Percentiles rank a stretch among this genome's conserved stretches.
phyloP scores from a whole-genome alignment of 1,140 invertebrate genomes.

The Aphaenogaster rudis region DNA sequence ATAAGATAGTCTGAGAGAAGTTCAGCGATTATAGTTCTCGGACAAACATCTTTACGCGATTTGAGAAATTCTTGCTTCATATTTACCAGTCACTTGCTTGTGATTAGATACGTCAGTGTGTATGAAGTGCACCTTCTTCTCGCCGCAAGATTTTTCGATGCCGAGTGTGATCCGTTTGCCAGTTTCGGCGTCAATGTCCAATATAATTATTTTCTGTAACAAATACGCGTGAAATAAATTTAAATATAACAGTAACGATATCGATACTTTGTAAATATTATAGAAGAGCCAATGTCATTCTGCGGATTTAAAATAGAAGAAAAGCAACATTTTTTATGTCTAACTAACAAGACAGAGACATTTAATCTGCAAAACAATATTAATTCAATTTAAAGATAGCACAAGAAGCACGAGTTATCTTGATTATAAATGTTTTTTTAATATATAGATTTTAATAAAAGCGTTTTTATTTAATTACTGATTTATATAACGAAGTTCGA shows the following conservation, averaged over 20 bases:
- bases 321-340: not conserved
- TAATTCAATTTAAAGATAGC: not conserved
- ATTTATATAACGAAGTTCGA: not conserved
- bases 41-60: conserved; percentile 19
- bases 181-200: conserved; percentile 77
- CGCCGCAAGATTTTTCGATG: conserved; percentile 77
- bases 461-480: not conserved
- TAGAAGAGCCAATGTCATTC: not conserved
- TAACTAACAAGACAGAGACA: not conserved
- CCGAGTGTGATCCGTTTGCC: conserved; percentile 67
- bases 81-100: conserved; percentile 76
- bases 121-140: conserved; percentile 78
- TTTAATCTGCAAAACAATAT: conserved; percentile 33
- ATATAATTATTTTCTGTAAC: conserved; percentile 79
- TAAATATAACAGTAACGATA: not conserved
- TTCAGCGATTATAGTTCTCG: not conserved
- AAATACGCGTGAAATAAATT: conserved; percentile 1
- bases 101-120: conserved; percentile 78
- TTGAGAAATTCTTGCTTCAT: conserved; percentile 12
- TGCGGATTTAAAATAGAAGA: not conserved
- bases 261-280: conserved; percentile 16
- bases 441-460: not conserved
- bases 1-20: not conserved
- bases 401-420: not conserved
- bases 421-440: not conserved